Evolutionary conservation across 2,113 vertebrate species (phyloP), one percentile per base, ranked within the genome.

Genomic region (Oxyura jamaicensis): DNA sequence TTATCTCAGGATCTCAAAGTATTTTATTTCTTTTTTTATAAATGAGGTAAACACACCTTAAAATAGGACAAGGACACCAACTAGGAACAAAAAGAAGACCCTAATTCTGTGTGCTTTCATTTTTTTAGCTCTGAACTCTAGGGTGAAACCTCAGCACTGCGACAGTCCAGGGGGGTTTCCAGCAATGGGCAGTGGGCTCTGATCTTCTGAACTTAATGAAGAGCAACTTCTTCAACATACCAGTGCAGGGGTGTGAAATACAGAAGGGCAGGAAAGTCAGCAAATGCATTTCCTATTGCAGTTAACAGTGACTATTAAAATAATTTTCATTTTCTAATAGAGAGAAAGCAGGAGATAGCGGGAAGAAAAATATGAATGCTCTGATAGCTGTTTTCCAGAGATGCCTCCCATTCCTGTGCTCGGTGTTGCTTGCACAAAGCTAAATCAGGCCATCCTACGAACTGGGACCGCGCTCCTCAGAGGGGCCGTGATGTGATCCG

Each of bases 11-110:
- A 80, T n/a, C 29, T 80, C 52, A 21, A 72, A 80, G 19, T 44
- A 79, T 56, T 83, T 88, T 78, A 20, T 68, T 71, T 35, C 25
- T 48, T 13, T 39, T 93, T 86, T 77, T 39, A 77, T 7, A 85
- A 73, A 91, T 31, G 11, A 88, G 46, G 90, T 11, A 86, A 83
- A 82, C 18, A 8, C 46, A 56, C 35, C 33, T 48, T 33, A 74
- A 52, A 88, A 71, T 3, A 33, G 31, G 13, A 69, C 22, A 21
- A 83, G 29, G 33, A 77, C 15, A 85, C 11, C 19, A 81, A 83
- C 10, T 4, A 4, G 8, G 15, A 1, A 6, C 4, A 11, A 23
- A 25, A 42, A 52, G 22, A 48, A 65, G 11, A 65, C 3, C 8
- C 10, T 25, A 60, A 39, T 39, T 86, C 33, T 3, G 0, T 39